Percentiles rank a stretch among this genome's conserved stretches.
phyloP scores from a whole-genome alignment of 2,797 vertebrate species.

The Gymnocypris eckloni region DNA sequence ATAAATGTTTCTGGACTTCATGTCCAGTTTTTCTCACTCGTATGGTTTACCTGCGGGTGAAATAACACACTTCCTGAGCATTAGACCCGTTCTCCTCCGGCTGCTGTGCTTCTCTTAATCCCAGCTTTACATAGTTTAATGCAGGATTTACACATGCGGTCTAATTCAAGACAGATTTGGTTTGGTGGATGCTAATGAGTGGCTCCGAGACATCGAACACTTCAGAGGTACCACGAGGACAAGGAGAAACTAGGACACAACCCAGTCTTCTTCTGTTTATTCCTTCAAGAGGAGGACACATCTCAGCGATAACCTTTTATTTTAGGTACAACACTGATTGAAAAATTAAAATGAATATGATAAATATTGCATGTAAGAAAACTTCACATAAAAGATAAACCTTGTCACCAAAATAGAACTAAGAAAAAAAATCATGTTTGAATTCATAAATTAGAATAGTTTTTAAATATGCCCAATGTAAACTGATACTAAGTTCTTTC shows the following conservation, averaged over 20 bases:
- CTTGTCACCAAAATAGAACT: neutral
- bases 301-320: neutral
- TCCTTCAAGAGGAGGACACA: neutral
- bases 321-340: neutral
- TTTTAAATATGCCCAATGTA: conserved; percentile 38
- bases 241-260: neutral
- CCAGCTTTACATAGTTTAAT: conserved; percentile 77
- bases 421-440: conserved; percentile 46
- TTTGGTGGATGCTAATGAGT: conserved; percentile 54
- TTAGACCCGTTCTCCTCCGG: conserved; percentile 62
- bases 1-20: neutral
- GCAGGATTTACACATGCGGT: conserved; percentile 78
- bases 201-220: conserved; percentile 1
- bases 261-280: conserved; percentile 6
- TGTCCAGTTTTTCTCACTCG: neutral
- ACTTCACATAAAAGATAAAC: neutral
- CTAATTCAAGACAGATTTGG: conserved; percentile 71
- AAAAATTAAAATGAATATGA: neutral
- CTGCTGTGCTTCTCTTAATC: conserved; percentile 69
- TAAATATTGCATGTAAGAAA: neutral
- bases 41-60: conserved; percentile 43
- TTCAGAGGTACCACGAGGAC: conserved; percentile 1
- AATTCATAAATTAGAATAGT: conserved; percentile 46
- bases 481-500: conserved; percentile 31
- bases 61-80: conserved; percentile 65